A percentile compares a stretch with the other conserved stretches of the same genome.
Evolutionary conservation across 2,797 vertebrate species (phyloP).

Genomic region (Ctenopoma multispine): DNA sequence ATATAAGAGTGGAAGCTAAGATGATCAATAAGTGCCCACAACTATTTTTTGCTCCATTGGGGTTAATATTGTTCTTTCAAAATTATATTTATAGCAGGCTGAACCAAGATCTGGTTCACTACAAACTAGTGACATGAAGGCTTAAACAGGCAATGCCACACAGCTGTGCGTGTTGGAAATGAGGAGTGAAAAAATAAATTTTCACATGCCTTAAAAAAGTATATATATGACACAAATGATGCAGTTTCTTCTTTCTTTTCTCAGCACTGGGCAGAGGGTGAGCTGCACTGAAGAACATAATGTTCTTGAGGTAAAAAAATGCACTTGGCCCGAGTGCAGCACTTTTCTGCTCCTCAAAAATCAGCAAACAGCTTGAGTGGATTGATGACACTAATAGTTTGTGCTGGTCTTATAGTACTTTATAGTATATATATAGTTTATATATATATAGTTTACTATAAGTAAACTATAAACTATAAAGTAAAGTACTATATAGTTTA

Average conservation of each 20-base stretch:
- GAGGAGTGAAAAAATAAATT: constrained; percentile 1
- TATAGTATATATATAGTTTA: too few species aligned
- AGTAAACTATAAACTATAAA: too few species aligned
- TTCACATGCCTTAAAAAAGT: neutral
- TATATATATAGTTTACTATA: too few species aligned
- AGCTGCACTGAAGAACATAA: constrained; percentile 16
- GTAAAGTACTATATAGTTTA: too few species aligned
- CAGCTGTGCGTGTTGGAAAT: neutral
- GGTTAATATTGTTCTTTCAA: neutral
- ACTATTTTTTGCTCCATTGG: neutral
- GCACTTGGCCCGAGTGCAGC: constrained; percentile 5
- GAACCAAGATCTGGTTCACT: neutral
- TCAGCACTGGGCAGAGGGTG: constrained; percentile 1
- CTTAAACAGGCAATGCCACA: neutral
- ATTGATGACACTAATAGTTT: constrained; percentile 7
- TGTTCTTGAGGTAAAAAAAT: constrained; percentile 24
- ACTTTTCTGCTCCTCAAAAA: constrained; percentile 13
- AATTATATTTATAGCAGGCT: constrained; percentile 11
- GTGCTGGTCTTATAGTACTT: too few species aligned
- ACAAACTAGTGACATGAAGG: neutral
- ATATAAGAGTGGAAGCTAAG: neutral
- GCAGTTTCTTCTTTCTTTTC: constrained; percentile 8
- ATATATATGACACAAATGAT: neutral
- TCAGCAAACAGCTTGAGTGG: constrained; percentile 19
- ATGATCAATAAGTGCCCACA: too few species aligned